phyloP scores from a whole-genome alignment of 2,797 vertebrate genomes.

The Catamblyrhynchus diadema region DNA sequence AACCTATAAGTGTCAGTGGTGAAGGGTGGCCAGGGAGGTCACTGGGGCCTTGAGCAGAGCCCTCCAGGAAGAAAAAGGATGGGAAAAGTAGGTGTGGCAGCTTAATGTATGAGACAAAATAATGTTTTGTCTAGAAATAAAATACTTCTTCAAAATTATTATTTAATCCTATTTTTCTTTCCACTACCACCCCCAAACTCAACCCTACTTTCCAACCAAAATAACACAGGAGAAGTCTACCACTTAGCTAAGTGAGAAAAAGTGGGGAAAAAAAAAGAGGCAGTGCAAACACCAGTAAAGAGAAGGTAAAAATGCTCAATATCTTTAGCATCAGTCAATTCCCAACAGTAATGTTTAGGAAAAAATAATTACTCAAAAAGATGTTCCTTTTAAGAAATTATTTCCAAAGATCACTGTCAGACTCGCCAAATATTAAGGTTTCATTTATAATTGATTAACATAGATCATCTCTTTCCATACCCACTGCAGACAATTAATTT shows the following conservation, averaged over 20 bases:
- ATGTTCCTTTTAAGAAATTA: background rate
- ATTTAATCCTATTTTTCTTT: background rate
- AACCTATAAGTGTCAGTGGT: background rate
- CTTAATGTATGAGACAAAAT: background rate
- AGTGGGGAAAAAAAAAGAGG: no score
- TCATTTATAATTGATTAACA: background rate
- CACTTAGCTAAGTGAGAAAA: background rate
- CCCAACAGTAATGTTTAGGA: background rate
- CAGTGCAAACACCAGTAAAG: background rate
- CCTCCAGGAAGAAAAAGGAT: background rate
- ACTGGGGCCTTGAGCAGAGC: rapidly evolving
- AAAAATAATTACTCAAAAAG: background rate
- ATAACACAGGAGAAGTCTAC: background rate
- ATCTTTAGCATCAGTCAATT: background rate
- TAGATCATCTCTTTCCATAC: background rate
- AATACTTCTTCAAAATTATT: background rate
- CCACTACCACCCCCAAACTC: background rate
- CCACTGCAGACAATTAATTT: background rate
- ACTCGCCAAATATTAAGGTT: background rate
- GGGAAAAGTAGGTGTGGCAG: background rate
- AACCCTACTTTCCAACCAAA: background rate
- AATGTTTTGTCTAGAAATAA: background rate
- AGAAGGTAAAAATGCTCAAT: background rate
- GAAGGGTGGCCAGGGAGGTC: background rate
- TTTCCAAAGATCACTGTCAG: background rate